Conservation (phyloP, 2,113 vertebrate species). For the Oriolus oriolus region DNA sequence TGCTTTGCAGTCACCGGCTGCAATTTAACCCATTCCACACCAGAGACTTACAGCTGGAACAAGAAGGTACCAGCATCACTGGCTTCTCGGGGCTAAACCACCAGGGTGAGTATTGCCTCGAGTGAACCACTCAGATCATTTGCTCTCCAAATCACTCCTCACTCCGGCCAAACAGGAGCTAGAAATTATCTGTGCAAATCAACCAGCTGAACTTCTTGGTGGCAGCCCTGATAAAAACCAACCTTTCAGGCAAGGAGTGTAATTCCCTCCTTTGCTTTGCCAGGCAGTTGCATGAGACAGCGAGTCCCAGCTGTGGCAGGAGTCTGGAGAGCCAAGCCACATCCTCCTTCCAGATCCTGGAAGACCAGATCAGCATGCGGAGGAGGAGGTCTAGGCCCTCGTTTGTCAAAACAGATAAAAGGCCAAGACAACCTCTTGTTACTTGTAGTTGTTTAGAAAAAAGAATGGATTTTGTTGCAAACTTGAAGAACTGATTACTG, state of each 20-base stretch:
- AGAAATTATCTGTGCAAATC: neutral
- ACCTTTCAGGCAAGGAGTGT: neutral
- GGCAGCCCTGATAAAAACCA: neutral
- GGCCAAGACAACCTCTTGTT: neutral
- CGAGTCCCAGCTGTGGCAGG: neutral
- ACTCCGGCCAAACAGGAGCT: neutral
- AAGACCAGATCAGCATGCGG: neutral
- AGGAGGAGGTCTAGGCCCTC: neutral
- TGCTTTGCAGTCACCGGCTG: neutral
- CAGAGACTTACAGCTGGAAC: neutral
- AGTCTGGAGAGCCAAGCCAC: neutral
- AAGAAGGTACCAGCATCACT: neutral
- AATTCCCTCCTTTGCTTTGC: neutral
- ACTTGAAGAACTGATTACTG: constrained; percentile 8
- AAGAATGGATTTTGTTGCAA: neutral
- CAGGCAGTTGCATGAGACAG: neutral
- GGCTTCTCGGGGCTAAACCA: neutral
- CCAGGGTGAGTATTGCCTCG: neutral
- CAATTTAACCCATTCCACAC: neutral
- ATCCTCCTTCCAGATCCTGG: neutral
- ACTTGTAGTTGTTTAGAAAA: neutral
- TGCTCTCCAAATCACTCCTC: neutral
- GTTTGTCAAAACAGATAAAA: neutral
- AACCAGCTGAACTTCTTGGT: neutral
- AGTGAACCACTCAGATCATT: neutral